Base-by-base conservation (phyloP, 2,113 vertebrate species). In the Saccopteryx leptura region DNA sequence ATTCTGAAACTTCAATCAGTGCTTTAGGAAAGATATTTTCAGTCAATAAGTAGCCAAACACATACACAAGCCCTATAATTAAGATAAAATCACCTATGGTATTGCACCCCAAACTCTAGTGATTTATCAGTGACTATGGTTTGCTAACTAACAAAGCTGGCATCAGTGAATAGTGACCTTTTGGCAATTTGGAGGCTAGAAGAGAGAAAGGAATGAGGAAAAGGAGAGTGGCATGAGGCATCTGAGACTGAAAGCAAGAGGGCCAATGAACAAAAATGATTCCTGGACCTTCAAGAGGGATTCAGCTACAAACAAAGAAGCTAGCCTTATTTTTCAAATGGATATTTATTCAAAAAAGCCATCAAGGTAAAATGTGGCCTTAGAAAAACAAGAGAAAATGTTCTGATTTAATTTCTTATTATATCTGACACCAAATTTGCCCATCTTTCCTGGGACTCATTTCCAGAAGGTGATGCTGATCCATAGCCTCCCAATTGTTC, bases 261-360 rank as follows among this genome's bases (percentile, higher is more conserved):
- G 90, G 18, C 18, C 33, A 90, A 76, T 54, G 19, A 82, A 26
- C 28, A 79, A 96, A 31, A 48, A 68, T 80, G 54, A 89, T 90
- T 98, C 46, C 65, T 96, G 83, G 83, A 94, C 95, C 19, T 84
- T 84, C n/a, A 90, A 69, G 12, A 88, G 61, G 95, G 39, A 95
- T 90, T 96, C 63, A 96, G 7, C 2, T 33, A 65, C n/a, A 83
- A 31, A 76, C 24, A 97, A 90, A 90, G 81, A 90, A 13, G 28
- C 9, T 95, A 90, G 46, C 24, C 9, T 91, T 52, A 91, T 95
- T 96, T 94, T 97, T 93, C 58, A 95, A 96, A 90, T 11, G 86
- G 75, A 75, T 65, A 96, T 96, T 96, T 94, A 94, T 87, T 96
- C 96, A 68, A 87, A 87, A 93, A 96, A 93, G 9, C 19, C 4